These are phyloP conservation scores for Drosophila littoralis DNA, from an alignment of 1,140 invertebrate genomes.

Conservation along the genomic window DNA sequence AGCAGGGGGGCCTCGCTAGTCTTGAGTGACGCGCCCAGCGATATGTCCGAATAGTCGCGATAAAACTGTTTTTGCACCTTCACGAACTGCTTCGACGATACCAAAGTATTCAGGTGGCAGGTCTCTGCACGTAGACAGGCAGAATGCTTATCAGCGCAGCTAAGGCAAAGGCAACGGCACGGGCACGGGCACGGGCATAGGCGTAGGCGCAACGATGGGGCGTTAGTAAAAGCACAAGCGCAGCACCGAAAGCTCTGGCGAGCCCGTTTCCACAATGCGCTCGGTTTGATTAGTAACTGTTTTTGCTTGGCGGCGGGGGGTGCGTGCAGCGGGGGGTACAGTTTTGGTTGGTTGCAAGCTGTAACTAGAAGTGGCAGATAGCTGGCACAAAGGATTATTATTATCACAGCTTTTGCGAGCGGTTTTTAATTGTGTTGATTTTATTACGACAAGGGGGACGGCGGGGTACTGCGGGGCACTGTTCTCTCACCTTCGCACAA, in stretches of 20 bases:
- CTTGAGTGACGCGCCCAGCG: constrained; percentile 70
- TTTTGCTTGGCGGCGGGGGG: constrained; percentile 5
- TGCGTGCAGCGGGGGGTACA: constrained; percentile 11
- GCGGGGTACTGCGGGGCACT: constrained; percentile 1
- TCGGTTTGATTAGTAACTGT: constrained; percentile 20
- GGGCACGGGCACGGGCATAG: not conserved
- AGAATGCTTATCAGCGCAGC: constrained; percentile 63
- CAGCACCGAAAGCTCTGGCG: constrained; percentile 10
- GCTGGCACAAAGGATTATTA: constrained; percentile 39
- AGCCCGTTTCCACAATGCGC: constrained; percentile 20
- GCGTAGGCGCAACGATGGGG: constrained; percentile 1
- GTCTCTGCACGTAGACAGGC: constrained; percentile 65
- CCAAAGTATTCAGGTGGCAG: constrained; percentile 71
- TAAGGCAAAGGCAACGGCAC: not conserved
- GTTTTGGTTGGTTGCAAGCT: constrained; percentile 32
- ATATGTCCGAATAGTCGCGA: constrained; percentile 70
- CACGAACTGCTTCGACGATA: constrained; percentile 78
- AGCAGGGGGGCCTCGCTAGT: constrained; percentile 70
- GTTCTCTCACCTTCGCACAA: constrained; percentile 77
- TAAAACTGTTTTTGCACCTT: constrained; percentile 83
- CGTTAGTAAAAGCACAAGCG: constrained; percentile 48
- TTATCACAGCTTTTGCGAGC: not conserved
- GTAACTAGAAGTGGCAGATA: constrained; percentile 49
- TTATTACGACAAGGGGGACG: constrained; percentile 11
- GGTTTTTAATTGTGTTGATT: constrained; percentile 25